Percentiles rank a stretch among this genome's conserved stretches.
Conservation (phyloP, 2,113 vertebrate genomes). For the Panthera tigris region DNA sequence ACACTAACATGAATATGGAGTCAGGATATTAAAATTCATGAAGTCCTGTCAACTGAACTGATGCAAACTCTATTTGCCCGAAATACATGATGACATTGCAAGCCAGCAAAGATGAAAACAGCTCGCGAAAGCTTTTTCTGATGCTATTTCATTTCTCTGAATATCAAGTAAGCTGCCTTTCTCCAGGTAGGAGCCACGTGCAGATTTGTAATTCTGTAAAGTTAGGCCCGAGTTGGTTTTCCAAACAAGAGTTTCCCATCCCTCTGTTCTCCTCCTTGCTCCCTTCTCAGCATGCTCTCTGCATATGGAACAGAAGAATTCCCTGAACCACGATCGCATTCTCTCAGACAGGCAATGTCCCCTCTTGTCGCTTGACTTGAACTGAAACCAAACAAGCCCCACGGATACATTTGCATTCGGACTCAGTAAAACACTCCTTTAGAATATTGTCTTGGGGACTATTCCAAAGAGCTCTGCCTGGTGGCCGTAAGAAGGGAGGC, state of each 20-base stretch:
- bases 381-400: constrained; percentile 73
- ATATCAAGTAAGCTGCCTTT: constrained; percentile 83
- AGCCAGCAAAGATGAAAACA: constrained; percentile 83
- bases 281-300: constrained; percentile 59
- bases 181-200: constrained; percentile 76
- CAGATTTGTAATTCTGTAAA: constrained; percentile 40
- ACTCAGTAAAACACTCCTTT: constrained; percentile 73
- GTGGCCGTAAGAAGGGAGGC: constrained; percentile 19
- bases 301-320: constrained; percentile 75
- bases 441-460: constrained; percentile 61
- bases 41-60: constrained; percentile 84
- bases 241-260: constrained; percentile 19
- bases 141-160: constrained; percentile 77
- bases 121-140: constrained; percentile 77
- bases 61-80: constrained; percentile 83
- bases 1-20: constrained; percentile 82
- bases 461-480: constrained; percentile 61
- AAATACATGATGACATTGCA: constrained; percentile 84
- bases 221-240: constrained; percentile 66
- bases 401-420: constrained; percentile 78
- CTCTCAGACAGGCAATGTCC: constrained; percentile 78
- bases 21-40: constrained; percentile 86
- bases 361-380: constrained; percentile 76
- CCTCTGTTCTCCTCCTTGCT: constrained; percentile 50
- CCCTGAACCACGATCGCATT: constrained; percentile 74